Percentiles rank a stretch among this genome's conserved stretches.
These are phyloP conservation scores for Natrix natrix DNA, from an alignment of 2,797 vertebrate species.

Conservation along the genomic window DNA sequence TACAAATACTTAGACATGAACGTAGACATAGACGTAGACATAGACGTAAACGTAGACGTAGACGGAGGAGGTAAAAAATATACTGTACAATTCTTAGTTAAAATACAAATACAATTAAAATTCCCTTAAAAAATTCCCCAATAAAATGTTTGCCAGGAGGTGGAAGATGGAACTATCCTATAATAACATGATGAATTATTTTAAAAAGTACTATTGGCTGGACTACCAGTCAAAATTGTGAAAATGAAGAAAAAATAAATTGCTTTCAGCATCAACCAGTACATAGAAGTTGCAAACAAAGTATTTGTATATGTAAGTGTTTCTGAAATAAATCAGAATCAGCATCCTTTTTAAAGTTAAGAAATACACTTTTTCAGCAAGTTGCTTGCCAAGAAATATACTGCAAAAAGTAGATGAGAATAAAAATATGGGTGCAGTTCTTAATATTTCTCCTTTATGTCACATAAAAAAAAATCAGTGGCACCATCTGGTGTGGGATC, in stretches of 20 bases:
- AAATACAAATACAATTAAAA: no score
- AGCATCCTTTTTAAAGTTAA: background rate
- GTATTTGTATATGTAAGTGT: background rate
- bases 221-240: background rate
- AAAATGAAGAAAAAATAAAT: background rate
- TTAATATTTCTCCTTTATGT: background rate
- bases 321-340: background rate
- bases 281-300: background rate
- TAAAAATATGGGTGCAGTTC: background rate
- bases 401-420: background rate
- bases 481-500: background rate
- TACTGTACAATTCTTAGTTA: no score
- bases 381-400: background rate
- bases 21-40: no score
- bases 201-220: background rate
- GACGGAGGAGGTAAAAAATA: no score
- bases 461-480: background rate
- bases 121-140: no score
- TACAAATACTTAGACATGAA: no score
- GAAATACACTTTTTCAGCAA: background rate
- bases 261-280: background rate
- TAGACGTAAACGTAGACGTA: no score
- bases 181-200: background rate
- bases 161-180: no score
- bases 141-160: no score